phyloP scores from a whole-genome alignment of 2,797 vertebrate genomes.

The Ceryle rudis region DNA sequence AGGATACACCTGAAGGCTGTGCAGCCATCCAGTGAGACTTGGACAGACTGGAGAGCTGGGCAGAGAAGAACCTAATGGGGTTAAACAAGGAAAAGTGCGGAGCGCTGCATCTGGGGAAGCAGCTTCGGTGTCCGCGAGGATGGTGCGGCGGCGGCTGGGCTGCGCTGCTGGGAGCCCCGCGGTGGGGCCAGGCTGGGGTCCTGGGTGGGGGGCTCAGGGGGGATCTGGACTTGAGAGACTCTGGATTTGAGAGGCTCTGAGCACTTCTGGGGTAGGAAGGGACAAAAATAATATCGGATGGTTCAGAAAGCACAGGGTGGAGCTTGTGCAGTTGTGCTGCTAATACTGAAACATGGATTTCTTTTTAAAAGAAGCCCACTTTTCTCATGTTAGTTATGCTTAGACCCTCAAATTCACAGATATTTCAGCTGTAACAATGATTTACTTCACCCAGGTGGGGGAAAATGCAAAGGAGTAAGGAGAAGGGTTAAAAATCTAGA shows the following conservation, averaged over 20 bases:
- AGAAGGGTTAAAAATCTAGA: too few species aligned
- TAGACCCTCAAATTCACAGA: accelerated
- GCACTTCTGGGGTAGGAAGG: not conserved
- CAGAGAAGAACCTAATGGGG: too few species aligned
- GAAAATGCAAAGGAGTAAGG: not conserved
- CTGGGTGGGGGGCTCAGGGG: not conserved
- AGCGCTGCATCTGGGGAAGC: not conserved
- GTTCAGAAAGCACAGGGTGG: not conserved
- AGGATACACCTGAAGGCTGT: too few species aligned
- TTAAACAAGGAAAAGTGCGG: too few species aligned
- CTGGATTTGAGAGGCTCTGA: too few species aligned
- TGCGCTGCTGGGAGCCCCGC: not conserved
- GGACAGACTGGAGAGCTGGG: too few species aligned
- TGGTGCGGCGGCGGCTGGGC: not conserved
- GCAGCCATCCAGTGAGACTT: too few species aligned
- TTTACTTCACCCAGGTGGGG: not conserved
- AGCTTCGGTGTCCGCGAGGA: not conserved
- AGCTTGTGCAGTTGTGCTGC: not conserved
- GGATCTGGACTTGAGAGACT: too few species aligned
- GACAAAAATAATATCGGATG: accelerated
- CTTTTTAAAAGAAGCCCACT: accelerated
- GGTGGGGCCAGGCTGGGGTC: too few species aligned
- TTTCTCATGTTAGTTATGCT: not conserved
- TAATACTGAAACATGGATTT: accelerated
- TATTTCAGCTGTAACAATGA: not conserved